Base-by-base conservation (phyloP, 2,797 vertebrate species). In the Halcyon badia region DNA sequence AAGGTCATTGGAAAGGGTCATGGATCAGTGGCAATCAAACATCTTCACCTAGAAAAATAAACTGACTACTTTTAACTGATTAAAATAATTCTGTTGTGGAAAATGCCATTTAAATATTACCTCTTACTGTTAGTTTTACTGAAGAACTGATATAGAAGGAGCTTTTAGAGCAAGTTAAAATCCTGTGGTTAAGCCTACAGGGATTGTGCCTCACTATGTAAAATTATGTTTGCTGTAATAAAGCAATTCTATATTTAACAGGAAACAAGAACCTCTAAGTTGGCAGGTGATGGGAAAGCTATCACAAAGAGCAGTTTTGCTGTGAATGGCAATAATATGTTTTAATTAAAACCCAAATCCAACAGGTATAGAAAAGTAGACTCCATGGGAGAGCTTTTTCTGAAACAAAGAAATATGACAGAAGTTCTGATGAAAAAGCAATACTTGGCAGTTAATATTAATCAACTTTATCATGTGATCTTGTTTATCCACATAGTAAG, bases 241-340 rank as follows among this genome's bases (percentile, higher is more conserved):
- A 81, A 46, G 2, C 1, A 57, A 17, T 75, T 78, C 87, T 25
- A 46, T 24, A 18, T 44, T 9, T 31, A 84, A 35, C 35, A 44
- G 52, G 35, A 84, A 79, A 39, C 5, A 72, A 14, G 4, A 71
- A 4, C 70, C 66, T 51, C 25, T 51, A 72, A 77, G 22, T 68
- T 73, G 12, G 11, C 11, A 3, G 9, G 4, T 25, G 24, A 48
- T 6, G 16, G 13, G 12, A 60, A 94, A 69, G 6, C 12, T 68
- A 51, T 52, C 11, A 56, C 3, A 46, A 89, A 68, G 6, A 30
- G 1, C 0, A 0, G 4, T 48, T 91, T 83, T 75, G 20, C 37
- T 54, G 11, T 62, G 25, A 76, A 69, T 3, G 4, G 10, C 10
- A 75, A 24, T 46, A 65, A 73, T 51, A 60, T 4, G 10, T 37